These are phyloP conservation scores for Trichosurus vulpecula DNA, from an alignment of 2,797 vertebrate genomes.

Conservation along the genomic window DNA sequence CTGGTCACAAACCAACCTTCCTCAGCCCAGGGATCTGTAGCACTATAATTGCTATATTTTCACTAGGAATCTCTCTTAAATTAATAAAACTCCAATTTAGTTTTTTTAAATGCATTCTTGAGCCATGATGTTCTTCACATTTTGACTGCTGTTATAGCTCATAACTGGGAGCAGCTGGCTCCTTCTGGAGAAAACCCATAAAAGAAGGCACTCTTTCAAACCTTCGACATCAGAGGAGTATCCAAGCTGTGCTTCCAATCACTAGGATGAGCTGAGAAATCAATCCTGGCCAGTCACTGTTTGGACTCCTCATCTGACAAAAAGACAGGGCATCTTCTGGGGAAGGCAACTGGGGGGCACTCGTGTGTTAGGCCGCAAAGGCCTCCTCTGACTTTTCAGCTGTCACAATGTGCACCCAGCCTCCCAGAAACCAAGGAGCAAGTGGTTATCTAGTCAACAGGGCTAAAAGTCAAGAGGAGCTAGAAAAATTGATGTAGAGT, in stretches of 20 bases:
- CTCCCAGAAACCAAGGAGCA: conserved; percentile 16
- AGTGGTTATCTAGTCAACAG: conserved; percentile 1
- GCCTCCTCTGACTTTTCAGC: conserved; percentile 29
- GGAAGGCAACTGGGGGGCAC: fast-evolving
- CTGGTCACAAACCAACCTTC: neutral
- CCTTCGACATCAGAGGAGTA: neutral
- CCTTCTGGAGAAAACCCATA: conserved; percentile 17
- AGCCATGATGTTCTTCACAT: neutral
- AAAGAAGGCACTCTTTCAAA: conserved; percentile 34
- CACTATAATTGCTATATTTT: neutral
- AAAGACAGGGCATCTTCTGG: neutral
- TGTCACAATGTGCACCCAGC: neutral
- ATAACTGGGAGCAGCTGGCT: neutral
- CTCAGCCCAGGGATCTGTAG: neutral
- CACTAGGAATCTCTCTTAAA: neutral
- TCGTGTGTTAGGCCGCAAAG: neutral
- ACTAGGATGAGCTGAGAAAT: conserved; percentile 41
- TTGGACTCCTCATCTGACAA: neutral
- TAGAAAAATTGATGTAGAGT: conserved; percentile 25
- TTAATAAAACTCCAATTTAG: neutral
- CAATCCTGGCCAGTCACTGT: neutral
- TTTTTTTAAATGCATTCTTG: conserved; percentile 11
- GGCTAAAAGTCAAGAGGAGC: conserved; percentile 35
- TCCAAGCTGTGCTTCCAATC: neutral
- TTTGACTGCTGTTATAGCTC: neutral